Evolutionary conservation across 1,140 invertebrate genomes (phyloP), one percentile per base, ranked within the genome.

Genomic region (Hetaerina americana): DNA sequence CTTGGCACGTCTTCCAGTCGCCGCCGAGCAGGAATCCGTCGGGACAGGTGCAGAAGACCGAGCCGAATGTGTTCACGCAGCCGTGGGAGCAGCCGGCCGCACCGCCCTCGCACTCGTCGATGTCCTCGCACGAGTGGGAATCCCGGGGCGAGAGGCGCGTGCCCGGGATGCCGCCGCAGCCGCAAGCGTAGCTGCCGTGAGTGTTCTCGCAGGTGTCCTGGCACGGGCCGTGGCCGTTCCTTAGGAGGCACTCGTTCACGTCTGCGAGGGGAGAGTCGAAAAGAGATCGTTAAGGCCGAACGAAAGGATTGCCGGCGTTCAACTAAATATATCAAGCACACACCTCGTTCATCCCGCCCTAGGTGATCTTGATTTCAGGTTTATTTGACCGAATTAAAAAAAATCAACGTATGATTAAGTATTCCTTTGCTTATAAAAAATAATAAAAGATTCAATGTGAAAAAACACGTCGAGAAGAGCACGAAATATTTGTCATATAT

Each of bases 11-110:
- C 70, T 85, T 85, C 82, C 85, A 87, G 75, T 87, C 85, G 28
- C 81, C 79, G 26, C 82, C 79, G 5, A 87, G 77, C 22, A 78
- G 75, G 78, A 82, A 86, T 8, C 86, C 85, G n/a, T 77, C 74
- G 5, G 87, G 87, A 78, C 92, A 93, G 73, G 81, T 77, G 79
- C 92, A 93, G 75, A 87, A 81, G 77, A 87, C 90, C 22, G 84
- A 83, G 66, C 92, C 92, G 10, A 88, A 84, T 28, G 87, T 81
- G 79, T 94, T 95, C 22, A 87, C 80, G 81, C 89, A 87, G 76
- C 87, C 82, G 73, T 82, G 79, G 68, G 79, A 80, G 75, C 83
- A 85, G 15, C 78, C 78, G 26, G 80, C 81, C 69, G 82, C 82
- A 29, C 81, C 79, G 70, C 78, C 75, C 25, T 77, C 77, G 76